Percentiles rank a stretch among this genome's conserved stretches.
Evolutionary conservation across 2,797 vertebrate species (phyloP).

Genomic region (Taeniopygia guttata): DNA sequence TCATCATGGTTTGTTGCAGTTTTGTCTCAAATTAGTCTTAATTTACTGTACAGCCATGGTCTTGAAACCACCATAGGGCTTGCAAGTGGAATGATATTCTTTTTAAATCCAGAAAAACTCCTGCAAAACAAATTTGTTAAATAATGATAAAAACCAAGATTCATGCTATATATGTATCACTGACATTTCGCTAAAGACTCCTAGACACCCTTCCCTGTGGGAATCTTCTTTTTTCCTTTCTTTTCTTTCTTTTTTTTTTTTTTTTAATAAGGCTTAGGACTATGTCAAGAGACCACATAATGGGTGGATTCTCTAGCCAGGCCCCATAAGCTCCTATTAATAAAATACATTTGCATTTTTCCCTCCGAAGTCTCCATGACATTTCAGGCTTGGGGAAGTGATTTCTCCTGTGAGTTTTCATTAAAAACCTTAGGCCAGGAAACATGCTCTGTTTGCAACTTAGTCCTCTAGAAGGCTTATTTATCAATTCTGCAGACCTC

Average conservation of each 20-base stretch:
- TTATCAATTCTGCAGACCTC: background rate
- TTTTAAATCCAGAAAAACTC: background rate
- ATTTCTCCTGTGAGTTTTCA: background rate
- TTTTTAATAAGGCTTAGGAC: background rate
- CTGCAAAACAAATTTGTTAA: background rate
- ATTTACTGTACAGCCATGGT: background rate
- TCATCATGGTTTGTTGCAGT: background rate
- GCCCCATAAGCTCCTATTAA: background rate
- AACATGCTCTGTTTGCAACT: background rate
- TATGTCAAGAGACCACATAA: background rate
- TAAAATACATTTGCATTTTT: background rate
- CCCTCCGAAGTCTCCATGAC: background rate
- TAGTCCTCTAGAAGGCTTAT: background rate
- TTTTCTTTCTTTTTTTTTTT: background rate
- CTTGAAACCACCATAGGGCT: background rate
- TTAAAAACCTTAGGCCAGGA: background rate
- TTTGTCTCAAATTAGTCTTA: background rate
- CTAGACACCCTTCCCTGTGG: background rate
- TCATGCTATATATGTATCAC: rapidly evolving
- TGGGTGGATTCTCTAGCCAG: background rate
- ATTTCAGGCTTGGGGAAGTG: background rate
- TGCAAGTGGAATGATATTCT: background rate
- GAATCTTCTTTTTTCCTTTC: background rate
- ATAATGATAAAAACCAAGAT: background rate
- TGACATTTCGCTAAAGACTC: background rate